Conservation (phyloP, 2,113 vertebrate genomes). For the Podarcis cretensis region DNA sequence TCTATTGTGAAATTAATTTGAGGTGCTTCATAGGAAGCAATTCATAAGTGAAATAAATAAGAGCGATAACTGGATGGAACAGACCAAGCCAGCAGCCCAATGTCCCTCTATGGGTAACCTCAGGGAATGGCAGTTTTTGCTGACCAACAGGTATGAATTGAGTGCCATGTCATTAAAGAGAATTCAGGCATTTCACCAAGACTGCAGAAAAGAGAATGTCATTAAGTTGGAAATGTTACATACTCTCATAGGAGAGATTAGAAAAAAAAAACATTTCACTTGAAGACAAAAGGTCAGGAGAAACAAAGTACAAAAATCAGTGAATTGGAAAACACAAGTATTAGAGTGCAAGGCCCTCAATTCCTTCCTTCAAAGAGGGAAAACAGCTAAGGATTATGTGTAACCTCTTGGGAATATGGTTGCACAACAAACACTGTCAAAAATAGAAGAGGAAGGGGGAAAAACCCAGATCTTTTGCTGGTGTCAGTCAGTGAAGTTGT, state of each 20-base stretch:
- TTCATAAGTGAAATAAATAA: too few species aligned
- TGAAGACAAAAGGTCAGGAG: slow-evolving; percentile 54
- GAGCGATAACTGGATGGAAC: neutral
- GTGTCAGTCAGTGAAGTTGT: neutral
- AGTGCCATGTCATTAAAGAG: slow-evolving; percentile 4
- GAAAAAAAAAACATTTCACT: slow-evolving; percentile 50
- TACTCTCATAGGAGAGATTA: slow-evolving; percentile 49
- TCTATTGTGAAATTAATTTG: too few species aligned
- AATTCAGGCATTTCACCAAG: slow-evolving; percentile 19
- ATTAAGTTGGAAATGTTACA: slow-evolving; percentile 25
- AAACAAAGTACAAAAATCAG: slow-evolving; percentile 46
- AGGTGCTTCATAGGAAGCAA: too few species aligned
- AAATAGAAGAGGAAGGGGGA: neutral
- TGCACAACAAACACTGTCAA: neutral
- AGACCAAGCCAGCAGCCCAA: slow-evolving; percentile 26
- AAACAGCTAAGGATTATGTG: slow-evolving; percentile 12
- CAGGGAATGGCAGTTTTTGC: slow-evolving; percentile 41
- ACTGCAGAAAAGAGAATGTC: neutral
- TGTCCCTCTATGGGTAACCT: slow-evolving; percentile 29
- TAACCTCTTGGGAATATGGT: neutral
- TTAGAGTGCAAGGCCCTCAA: slow-evolving; percentile 16
- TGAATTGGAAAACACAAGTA: slow-evolving; percentile 16
- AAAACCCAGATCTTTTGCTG: slow-evolving; percentile 3
- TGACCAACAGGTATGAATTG: slow-evolving; percentile 5
- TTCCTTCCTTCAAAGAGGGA: neutral